Evolutionary conservation across 1,140 invertebrate genomes (phyloP).

Genomic region (Drosophila sturtevanti): DNA sequence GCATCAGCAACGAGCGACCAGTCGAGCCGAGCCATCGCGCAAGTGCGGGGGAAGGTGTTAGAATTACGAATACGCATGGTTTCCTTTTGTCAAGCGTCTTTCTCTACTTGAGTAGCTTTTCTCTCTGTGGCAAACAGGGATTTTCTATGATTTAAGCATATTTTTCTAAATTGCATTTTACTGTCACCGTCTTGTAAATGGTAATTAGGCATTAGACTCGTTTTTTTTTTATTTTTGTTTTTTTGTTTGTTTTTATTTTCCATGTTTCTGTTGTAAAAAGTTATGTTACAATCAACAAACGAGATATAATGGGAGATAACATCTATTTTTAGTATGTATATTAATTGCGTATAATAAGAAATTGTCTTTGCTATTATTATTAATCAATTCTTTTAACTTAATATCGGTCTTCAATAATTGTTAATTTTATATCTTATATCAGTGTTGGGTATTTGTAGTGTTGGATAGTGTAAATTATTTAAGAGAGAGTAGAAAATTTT

Average conservation of each 20-base stretch:
- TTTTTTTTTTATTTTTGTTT: not conserved
- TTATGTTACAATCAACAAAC: not conserved
- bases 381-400: too few relatives aligned
- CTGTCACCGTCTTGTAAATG: constrained; percentile 50
- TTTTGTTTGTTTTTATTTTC: not conserved
- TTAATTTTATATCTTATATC: too few relatives aligned
- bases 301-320: too few relatives aligned
- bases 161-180: constrained; percentile 60
- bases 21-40: not conserved
- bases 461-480: too few relatives aligned
- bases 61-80: constrained; percentile 29
- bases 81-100: constrained; percentile 17
- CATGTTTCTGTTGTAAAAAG: not conserved
- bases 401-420: too few relatives aligned
- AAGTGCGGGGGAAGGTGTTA: not conserved
- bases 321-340: too few relatives aligned
- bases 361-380: too few relatives aligned
- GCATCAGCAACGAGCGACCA: constrained; percentile 25
- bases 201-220: constrained; percentile 17
- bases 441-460: too few relatives aligned
- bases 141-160: constrained; percentile 32
- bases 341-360: too few relatives aligned
- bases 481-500: too few relatives aligned
- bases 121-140: constrained; percentile 6
- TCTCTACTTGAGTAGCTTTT: constrained; percentile 11